Conservation (phyloP, 2,888 invertebrate species). For the Eupsilia transversa region DNA sequence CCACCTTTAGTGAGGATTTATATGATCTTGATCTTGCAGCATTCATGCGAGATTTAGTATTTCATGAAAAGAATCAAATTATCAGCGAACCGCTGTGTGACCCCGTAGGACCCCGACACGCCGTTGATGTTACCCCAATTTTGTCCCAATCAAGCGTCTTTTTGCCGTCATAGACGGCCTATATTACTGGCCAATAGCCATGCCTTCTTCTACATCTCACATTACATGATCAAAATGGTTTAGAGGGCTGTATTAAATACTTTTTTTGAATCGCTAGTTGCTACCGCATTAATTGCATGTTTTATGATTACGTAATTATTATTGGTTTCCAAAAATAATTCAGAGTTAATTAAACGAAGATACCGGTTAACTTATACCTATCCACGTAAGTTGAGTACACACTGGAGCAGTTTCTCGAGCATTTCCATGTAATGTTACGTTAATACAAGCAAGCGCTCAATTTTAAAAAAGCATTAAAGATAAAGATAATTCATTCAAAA, state of each 20-base stretch:
- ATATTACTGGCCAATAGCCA: not conserved
- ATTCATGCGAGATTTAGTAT: not conserved
- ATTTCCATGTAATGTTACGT: too few relatives aligned
- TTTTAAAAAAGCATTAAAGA: too few relatives aligned
- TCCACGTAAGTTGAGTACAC: too few relatives aligned
- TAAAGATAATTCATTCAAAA: too few relatives aligned
- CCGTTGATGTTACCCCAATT: not conserved
- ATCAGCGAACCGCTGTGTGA: not conserved
- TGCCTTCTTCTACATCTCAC: not conserved
- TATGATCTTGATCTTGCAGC: not conserved
- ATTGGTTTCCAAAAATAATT: not conserved
- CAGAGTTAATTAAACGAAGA: not conserved
- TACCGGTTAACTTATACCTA: not conserved
- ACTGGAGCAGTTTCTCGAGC: too few relatives aligned
- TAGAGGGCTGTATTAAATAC: constrained; percentile 3
- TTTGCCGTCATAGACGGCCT: not conserved
- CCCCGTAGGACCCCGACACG: too few relatives aligned
- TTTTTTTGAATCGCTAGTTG: constrained; percentile 27
- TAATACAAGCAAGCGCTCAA: too few relatives aligned
- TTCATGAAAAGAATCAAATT: not conserved
- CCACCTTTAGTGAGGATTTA: not conserved
- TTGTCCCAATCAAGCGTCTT: not conserved
- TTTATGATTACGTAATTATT: constrained; percentile 3
- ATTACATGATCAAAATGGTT: not conserved
- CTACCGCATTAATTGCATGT: constrained; percentile 46